Conservation (phyloP, 2,113 vertebrate genomes). For the Panthera leo region DNA sequence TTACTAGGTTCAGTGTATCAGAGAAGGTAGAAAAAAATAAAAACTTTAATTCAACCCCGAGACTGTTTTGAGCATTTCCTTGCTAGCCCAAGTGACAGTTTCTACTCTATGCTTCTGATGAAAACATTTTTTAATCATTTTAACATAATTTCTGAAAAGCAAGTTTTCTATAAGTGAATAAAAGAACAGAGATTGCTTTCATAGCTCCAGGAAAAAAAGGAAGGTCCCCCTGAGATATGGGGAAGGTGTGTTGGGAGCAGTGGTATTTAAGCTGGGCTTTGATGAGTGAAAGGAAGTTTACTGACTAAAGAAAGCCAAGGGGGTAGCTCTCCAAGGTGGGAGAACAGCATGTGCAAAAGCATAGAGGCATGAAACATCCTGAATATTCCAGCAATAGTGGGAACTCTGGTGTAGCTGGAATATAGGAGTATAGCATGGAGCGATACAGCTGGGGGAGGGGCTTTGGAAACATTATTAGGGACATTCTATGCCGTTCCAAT, state of each 20-base stretch:
- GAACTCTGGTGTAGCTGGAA: neutral
- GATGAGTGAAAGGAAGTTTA: neutral
- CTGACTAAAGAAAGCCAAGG: neutral
- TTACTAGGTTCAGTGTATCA: neutral
- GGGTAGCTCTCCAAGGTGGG: neutral
- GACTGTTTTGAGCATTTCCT: neutral
- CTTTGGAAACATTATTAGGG: neutral
- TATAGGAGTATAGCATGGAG: neutral
- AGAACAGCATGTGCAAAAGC: neutral
- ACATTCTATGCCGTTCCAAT: neutral
- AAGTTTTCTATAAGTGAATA: neutral
- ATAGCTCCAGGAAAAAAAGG: neutral
- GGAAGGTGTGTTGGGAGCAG: neutral
- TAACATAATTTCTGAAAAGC: constrained; percentile 14
- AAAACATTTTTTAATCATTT: neutral
- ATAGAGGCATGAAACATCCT: no score
- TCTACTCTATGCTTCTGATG: neutral
- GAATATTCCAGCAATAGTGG: neutral
- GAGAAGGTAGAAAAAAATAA: neutral
- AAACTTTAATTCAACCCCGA: neutral
- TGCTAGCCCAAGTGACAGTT: neutral
- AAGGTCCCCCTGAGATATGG: neutral
- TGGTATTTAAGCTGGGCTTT: neutral
- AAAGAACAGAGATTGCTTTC: neutral
- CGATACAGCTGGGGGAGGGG: neutral